phyloP scores from a whole-genome alignment of 1,140 invertebrate genomes.

The Oppia nitens region DNA sequence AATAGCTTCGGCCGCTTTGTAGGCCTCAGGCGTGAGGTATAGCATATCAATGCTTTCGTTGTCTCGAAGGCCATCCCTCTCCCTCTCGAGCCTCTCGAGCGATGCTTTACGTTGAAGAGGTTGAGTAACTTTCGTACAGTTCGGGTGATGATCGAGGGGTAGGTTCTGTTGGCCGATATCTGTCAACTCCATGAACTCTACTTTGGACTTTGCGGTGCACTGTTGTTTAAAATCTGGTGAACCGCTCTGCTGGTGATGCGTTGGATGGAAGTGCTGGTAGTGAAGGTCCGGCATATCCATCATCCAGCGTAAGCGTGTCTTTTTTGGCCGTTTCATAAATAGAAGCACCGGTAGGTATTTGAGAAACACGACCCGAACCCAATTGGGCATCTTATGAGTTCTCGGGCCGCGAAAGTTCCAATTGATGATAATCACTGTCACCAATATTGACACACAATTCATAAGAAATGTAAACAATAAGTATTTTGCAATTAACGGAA shows the following conservation, averaged over 20 bases:
- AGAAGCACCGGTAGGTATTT: conserved; percentile 66
- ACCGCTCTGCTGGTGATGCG: conserved; percentile 20
- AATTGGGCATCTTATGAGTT: conserved; percentile 75
- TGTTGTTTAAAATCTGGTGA: conserved; percentile 18
- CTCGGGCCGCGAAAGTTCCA: conserved; percentile 93
- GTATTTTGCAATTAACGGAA: conserved; percentile 95
- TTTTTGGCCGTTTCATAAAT: conserved; percentile 77
- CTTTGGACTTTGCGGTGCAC: conserved; percentile 38
- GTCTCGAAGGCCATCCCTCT: conserved; percentile 45
- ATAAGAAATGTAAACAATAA: conserved; percentile 98
- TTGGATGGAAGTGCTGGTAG: conserved; percentile 14
- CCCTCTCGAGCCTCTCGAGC: conserved; percentile 28
- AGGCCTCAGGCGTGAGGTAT: conserved; percentile 69
- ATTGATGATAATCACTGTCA: conserved; percentile 98
- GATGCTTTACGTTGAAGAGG: conserved; percentile 1
- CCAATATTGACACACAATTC: conserved; percentile 97
- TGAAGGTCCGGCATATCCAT: conserved; percentile 62
- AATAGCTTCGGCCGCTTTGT: conserved; percentile 81
- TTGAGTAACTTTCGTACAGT: conserved; percentile 46
- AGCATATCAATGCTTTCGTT: conserved; percentile 79
- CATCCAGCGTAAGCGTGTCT: conserved; percentile 83
- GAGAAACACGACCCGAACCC: conserved; percentile 83
- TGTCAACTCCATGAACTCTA: conserved; percentile 81
- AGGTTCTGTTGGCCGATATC: conserved; percentile 64
- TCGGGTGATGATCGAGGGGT: conserved; percentile 53